These are phyloP conservation scores for Leistus spinibarbis DNA, from an alignment of 2,888 invertebrate species.

Conservation along the genomic window DNA sequence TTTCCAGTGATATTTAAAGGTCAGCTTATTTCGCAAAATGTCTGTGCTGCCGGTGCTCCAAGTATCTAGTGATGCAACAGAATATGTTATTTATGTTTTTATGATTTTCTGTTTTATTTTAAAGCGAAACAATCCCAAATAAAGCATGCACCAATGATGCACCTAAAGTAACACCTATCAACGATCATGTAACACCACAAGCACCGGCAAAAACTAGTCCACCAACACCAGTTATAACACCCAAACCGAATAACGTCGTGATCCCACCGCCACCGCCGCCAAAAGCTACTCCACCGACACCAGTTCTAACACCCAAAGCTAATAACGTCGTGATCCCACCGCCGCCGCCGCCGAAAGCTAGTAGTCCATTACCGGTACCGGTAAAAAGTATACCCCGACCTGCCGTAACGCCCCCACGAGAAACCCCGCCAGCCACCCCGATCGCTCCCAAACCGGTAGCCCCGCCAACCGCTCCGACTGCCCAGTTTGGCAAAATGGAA, in stretches of 20 bases:
- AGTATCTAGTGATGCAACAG: too few relatives aligned
- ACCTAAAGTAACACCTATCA: too few relatives aligned
- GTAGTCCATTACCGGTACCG: slow-evolving; percentile 4
- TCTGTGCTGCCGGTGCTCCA: slow-evolving; percentile 32
- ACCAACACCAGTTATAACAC: slow-evolving; percentile 41
- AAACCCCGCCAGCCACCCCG: neutral
- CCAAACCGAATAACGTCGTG: slow-evolving; percentile 9
- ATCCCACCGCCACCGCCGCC: slow-evolving; percentile 37
- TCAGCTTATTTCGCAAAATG: neutral
- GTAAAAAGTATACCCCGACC: neutral
- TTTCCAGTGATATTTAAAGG: slow-evolving; percentile 8
- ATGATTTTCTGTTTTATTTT: slow-evolving; percentile 47
- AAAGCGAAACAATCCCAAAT: slow-evolving; percentile 48
- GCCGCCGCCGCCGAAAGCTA: slow-evolving; percentile 30
- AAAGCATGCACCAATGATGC: slow-evolving; percentile 46
- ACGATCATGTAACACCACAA: slow-evolving; percentile 35
- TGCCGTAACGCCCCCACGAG: neutral
- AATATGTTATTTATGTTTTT: slow-evolving; percentile 44
- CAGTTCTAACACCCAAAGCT: slow-evolving; percentile 49
- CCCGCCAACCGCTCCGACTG: neutral
- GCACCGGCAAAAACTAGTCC: too few relatives aligned
- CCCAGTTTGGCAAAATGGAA: neutral
- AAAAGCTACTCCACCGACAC: slow-evolving; percentile 44
- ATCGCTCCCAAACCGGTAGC: neutral
- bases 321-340: slow-evolving; percentile 36